Evolutionary conservation across 2,888 invertebrate species (phyloP).

Genomic region (Agrilus cyanescens): DNA sequence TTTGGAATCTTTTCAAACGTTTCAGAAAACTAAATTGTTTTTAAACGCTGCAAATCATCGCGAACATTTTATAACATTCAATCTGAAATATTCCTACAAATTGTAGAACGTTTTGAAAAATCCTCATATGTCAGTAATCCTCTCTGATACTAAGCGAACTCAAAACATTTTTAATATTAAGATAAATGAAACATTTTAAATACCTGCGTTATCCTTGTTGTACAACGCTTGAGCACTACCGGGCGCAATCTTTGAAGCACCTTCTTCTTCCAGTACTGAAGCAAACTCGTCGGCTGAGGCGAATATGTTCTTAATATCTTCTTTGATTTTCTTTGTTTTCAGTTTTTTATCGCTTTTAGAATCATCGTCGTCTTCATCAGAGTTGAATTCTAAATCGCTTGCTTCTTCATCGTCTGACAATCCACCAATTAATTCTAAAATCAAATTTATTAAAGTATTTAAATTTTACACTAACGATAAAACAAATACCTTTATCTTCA

Average conservation of each 20-base stretch:
- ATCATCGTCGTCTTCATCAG: conserved; percentile 22
- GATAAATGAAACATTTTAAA: conserved; percentile 13
- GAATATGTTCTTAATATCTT: conserved; percentile 54
- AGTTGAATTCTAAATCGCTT: conserved; percentile 34
- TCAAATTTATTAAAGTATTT: background rate
- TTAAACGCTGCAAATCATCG: too few relatives aligned
- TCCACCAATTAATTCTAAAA: conserved; percentile 23
- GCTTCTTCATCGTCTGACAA: conserved; percentile 27
- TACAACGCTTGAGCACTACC: conserved; percentile 58
- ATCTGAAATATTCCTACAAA: too few relatives aligned
- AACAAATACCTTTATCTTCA: conserved; percentile 29
- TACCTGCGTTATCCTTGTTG: conserved; percentile 66
- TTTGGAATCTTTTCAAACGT: too few relatives aligned
- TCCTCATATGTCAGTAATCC: too few relatives aligned
- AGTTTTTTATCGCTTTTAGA: conserved; percentile 15
- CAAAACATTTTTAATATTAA: too few relatives aligned
- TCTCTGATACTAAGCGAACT: too few relatives aligned
- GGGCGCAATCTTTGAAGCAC: conserved; percentile 42
- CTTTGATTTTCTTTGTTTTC: conserved; percentile 21
- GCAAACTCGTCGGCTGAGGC: conserved; percentile 85
- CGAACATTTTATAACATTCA: too few relatives aligned
- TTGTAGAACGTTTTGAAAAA: too few relatives aligned
- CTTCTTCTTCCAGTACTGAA: conserved; percentile 73
- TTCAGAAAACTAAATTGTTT: too few relatives aligned
- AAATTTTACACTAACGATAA: conserved; percentile 1